Percentiles rank a stretch among this genome's conserved stretches.
Evolutionary conservation across 2,113 vertebrate genomes (phyloP).

Genomic region (Hydrochoerus hydrochaeris): DNA sequence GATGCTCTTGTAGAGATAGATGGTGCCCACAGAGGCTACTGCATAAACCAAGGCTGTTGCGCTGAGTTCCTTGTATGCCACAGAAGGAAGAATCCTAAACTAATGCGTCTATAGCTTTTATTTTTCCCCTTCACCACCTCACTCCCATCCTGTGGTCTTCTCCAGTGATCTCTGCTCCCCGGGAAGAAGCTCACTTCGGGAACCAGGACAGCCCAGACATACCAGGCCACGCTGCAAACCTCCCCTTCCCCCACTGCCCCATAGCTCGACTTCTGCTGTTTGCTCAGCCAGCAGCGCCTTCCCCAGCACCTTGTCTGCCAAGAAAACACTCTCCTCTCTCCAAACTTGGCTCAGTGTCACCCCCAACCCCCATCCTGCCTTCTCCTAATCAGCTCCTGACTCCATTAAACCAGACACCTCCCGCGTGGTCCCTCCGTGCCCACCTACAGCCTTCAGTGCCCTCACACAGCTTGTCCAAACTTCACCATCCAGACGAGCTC

Average conservation of each 20-base stretch:
- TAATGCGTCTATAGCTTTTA: too few species aligned
- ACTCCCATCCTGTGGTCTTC: fast-evolving
- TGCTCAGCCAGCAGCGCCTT: neutral
- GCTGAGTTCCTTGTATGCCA: neutral
- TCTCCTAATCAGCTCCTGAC: neutral
- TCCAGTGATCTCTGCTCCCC: neutral
- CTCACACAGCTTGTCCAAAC: neutral
- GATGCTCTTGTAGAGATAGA: neutral
- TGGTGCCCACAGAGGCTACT: neutral
- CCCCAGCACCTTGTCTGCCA: neutral
- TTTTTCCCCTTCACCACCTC: neutral
- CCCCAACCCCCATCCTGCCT: neutral
- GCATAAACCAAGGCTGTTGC: neutral
- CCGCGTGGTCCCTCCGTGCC: fast-evolving
- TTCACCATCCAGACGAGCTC: neutral
- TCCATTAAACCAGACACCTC: neutral
- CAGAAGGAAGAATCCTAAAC: neutral
- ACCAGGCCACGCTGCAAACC: neutral
- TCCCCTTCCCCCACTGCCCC: neutral
- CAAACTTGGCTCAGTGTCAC: neutral
- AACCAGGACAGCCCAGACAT: neutral
- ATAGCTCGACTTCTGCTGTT: neutral
- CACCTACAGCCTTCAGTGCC: neutral
- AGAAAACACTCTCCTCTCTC: neutral
- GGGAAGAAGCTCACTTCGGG: neutral